Base-by-base conservation (phyloP, 1,140 invertebrate genomes). In the Araneus ventricosus region DNA sequence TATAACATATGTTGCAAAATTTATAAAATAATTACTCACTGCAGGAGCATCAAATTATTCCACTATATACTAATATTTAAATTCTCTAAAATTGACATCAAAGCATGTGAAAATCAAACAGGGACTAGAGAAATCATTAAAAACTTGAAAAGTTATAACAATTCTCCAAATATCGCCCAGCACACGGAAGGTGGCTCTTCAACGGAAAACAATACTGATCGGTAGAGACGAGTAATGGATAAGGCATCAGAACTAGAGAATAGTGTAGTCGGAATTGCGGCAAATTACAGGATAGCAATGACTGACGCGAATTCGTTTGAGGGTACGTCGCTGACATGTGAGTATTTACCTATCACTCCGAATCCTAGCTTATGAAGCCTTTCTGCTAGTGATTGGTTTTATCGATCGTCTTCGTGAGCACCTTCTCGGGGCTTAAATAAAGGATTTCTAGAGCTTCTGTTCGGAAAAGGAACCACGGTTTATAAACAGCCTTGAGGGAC, bases 371-470 rank as follows among this genome's bases (percentile, higher is more conserved):
- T 52, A 82, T 82, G 39, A 52, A 45, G 41, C 80, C 41, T 82
- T 82, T 82, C 80, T 82, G 80, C 80, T 82, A 45, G 80, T 82
- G 80, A 82, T 82, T 82, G 80, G 41, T 52, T 82, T 82, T 82
- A 82, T 82, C 80, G 80, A 82, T 82, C 80, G 3, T 20, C 27
- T 14, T 75, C 70, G 4, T 22, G 70, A 75, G 70, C 30, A 63
- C 59, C 59, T 63, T 63, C 22, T 8, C 59, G 3, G 27, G 70
- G 70, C 41, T 45, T 82, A 82, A 82, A 82, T 82, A 45, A 82
- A 82, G 41, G 80, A 82, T 45, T 52, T 24, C 3, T 14, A 37
- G 70, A 22, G 70, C 14, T 37, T 34, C 70, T 34, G 4, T 70
- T 70, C 63, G 63, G n/a, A 70, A 70, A 24, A 70, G 63, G 63